These are phyloP conservation scores for Melanostoma mellinum DNA, from an alignment of 2,888 invertebrate genomes.

Conservation along the genomic window DNA sequence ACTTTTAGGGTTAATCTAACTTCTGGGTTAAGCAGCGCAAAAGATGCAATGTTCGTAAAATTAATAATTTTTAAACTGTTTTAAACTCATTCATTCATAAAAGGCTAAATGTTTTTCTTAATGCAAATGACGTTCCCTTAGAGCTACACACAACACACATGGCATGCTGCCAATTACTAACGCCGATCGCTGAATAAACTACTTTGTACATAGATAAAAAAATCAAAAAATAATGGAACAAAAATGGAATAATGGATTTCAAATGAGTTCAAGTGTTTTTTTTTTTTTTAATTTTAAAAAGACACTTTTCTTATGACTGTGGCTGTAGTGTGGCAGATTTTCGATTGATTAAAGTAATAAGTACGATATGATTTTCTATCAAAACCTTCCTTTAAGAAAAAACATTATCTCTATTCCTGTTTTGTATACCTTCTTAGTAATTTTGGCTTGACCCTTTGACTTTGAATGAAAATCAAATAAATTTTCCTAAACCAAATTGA, in stretches of 20 bases:
- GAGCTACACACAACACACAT: background rate
- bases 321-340: background rate
- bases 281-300: background rate
- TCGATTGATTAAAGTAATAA: background rate
- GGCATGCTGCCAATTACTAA: conserved; percentile 3
- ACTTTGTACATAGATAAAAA: background rate
- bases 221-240: background rate
- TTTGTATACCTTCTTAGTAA: conserved; percentile 58
- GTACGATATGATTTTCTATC: background rate
- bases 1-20: conserved; percentile 72
- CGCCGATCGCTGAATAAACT: background rate
- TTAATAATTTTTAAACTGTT: conserved; percentile 23
- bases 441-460: conserved; percentile 43
- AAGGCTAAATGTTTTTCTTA: background rate
- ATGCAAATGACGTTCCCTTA: background rate
- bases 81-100: background rate
- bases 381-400: background rate
- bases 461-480: no score
- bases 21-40: conserved; percentile 57
- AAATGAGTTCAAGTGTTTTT: background rate
- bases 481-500: no score
- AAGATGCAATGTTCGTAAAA: conserved; percentile 74
- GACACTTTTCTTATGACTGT: no score
- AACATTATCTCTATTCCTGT: conserved; percentile 10
- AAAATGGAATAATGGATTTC: background rate